These are phyloP conservation scores for Agriopis leucophaearia DNA, from an alignment of 2,888 invertebrate genomes.

Conservation along the genomic window DNA sequence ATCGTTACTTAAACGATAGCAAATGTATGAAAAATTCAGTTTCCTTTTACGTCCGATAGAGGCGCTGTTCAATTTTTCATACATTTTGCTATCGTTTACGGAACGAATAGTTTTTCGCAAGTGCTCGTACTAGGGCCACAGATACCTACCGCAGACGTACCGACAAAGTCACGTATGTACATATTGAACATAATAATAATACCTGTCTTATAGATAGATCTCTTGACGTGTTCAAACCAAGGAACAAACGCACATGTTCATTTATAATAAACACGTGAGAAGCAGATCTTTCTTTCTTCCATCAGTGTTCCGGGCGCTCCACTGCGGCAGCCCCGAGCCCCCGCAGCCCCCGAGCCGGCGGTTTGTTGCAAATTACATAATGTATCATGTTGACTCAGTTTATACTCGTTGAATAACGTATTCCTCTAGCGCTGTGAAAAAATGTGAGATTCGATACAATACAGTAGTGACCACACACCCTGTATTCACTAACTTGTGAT, in stretches of 20 bases:
- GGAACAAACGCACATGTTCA: background rate
- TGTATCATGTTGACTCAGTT: conserved; percentile 69
- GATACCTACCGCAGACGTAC: no score
- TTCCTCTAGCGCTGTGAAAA: conserved; percentile 53
- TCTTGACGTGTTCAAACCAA: background rate
- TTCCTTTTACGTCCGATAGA: no score
- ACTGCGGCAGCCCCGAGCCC: conserved; percentile 48
- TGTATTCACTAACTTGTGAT: background rate
- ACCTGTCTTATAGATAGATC: no score
- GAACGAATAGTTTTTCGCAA: no score
- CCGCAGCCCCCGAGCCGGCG: conserved; percentile 46
- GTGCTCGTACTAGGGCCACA: no score
- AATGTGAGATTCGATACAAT: conserved; percentile 26
- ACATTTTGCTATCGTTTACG: no score
- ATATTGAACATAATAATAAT: no score
- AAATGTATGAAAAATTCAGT: no score
- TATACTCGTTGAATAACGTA: conserved; percentile 63
- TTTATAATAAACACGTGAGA: background rate
- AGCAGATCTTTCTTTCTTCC: conserved; percentile 44
- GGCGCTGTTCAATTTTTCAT: no score
- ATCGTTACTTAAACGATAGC: no score
- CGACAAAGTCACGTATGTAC: no score
- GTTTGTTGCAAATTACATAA: conserved; percentile 71
- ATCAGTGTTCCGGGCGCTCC: conserved; percentile 46
- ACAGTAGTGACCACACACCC: conserved; percentile 1